A percentile compares a stretch with the other conserved stretches of the same genome.
These are phyloP conservation scores for Acleris sparsana DNA, from an alignment of 2,888 invertebrate species.

Conservation along the genomic window DNA sequence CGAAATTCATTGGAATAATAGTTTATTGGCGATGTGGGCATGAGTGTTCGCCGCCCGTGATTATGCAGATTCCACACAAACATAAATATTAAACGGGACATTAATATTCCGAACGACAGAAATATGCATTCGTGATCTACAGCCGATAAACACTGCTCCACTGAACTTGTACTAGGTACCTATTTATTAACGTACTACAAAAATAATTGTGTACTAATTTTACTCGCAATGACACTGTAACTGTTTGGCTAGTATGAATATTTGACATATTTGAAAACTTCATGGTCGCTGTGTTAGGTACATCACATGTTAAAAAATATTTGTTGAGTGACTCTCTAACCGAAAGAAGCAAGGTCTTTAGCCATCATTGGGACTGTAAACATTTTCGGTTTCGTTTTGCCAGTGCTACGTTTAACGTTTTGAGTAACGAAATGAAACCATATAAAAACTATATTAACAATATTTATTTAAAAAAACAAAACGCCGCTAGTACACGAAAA, in stretches of 20 bases:
- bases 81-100: conserved; percentile 82
- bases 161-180: conserved; percentile 47
- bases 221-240: neutral
- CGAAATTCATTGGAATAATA: conserved; percentile 76
- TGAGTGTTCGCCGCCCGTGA: conserved; percentile 74
- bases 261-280: too few species aligned
- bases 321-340: too few species aligned
- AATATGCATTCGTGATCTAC: conserved; percentile 72
- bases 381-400: too few species aligned
- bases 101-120: conserved; percentile 81
- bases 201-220: neutral
- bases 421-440: too few species aligned
- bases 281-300: too few species aligned
- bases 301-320: too few species aligned
- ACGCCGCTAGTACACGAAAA: too few species aligned
- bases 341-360: too few species aligned
- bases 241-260: neutral
- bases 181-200: conserved; percentile 6
- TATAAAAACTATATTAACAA: too few species aligned
- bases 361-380: too few species aligned
- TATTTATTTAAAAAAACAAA: too few species aligned
- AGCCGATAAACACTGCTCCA: conserved; percentile 56
- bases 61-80: conserved; percentile 81
- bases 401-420: too few species aligned
- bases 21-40: conserved; percentile 61